Conservation (phyloP, 2,888 invertebrate genomes). For the Tipula lateralis region DNA sequence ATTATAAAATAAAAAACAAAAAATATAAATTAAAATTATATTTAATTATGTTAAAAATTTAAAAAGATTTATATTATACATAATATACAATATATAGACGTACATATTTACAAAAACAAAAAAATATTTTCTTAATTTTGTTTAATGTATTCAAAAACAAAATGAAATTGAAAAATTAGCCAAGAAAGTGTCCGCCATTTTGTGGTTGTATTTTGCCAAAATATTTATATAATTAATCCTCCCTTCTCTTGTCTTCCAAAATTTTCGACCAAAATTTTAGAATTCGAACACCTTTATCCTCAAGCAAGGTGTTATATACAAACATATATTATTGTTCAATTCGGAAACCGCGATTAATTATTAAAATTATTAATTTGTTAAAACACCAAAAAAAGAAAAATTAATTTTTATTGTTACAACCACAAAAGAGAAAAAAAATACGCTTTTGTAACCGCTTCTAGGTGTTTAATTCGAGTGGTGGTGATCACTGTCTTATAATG, state of each 20-base stretch:
- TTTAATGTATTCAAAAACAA: not conserved
- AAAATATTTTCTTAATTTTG: not conserved
- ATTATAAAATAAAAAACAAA: not conserved
- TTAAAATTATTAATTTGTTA: not conserved
- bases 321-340: not conserved
- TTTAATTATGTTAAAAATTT: slow-evolving; percentile 15
- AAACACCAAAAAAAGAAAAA: not conserved
- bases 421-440: not conserved
- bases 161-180: not conserved
- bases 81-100: not conserved
- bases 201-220: slow-evolving; percentile 11
- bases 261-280: not conserved
- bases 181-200: not conserved
- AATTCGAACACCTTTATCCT: not conserved
- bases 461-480: not conserved
- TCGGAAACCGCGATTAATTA: not conserved
- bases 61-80: not conserved
- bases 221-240: not conserved
- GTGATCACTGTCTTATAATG: not conserved
- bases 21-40: not conserved
- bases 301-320: not conserved
- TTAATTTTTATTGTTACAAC: too few relatives aligned
- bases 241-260: not conserved
- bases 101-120: not conserved
- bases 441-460: not conserved